Percentiles rank a stretch among this genome's conserved stretches.
Conservation (phyloP, 2,797 vertebrate species). For the Limnodromus scolopaceus region DNA sequence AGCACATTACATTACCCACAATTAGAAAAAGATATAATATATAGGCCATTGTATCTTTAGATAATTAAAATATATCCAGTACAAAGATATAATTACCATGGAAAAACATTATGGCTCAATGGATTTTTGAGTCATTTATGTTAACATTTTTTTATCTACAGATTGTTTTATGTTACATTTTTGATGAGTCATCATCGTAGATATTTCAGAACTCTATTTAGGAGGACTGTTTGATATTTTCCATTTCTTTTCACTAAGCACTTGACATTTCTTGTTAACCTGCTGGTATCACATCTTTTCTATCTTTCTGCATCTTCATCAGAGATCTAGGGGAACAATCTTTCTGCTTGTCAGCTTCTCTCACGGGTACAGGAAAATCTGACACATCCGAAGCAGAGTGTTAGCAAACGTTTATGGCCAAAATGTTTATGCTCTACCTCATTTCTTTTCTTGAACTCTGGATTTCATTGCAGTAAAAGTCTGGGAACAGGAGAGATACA, state of each 20-base stretch:
- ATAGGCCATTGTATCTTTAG: background rate
- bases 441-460: background rate
- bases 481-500: background rate
- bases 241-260: background rate
- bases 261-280: background rate
- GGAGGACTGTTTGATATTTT: background rate
- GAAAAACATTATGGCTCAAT: background rate
- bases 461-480: background rate
- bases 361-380: background rate
- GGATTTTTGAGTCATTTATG: background rate
- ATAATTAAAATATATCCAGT: background rate
- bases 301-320: background rate
- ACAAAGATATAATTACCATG: background rate
- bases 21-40: background rate
- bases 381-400: background rate
- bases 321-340: background rate
- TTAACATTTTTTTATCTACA: background rate
- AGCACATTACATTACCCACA: background rate
- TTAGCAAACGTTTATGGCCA: background rate
- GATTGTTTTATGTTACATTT: background rate
- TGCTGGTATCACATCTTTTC: background rate
- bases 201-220: background rate
- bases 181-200: background rate
- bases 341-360: background rate
- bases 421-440: background rate